phyloP scores from a whole-genome alignment of 2,888 invertebrate species.

The Agrotis exclamationis region DNA sequence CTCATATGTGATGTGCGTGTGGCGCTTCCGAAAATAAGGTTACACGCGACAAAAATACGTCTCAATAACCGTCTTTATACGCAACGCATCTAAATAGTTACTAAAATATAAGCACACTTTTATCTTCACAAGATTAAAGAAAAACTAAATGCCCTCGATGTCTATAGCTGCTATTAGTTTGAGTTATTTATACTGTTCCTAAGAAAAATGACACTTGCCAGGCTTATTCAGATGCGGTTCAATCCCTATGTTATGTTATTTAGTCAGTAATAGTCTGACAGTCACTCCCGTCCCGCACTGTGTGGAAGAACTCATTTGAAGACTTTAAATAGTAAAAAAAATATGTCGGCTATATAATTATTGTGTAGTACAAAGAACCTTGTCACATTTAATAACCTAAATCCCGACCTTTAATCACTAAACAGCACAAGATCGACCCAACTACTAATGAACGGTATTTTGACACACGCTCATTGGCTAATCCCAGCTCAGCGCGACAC shows the following conservation, averaged over 20 bases:
- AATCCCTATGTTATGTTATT: too few relatives aligned
- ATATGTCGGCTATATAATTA: not conserved
- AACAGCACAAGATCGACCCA: constrained; percentile 31
- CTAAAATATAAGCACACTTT: too few relatives aligned
- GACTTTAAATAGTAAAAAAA: too few relatives aligned
- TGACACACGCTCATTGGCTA: constrained; percentile 52
- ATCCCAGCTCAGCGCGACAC: constrained; percentile 59
- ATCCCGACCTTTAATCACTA: not conserved
- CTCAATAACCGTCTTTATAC: not conserved
- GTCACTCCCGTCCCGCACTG: too few relatives aligned
- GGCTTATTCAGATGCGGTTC: too few relatives aligned
- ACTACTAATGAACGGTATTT: constrained; percentile 53
- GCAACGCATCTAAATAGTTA: not conserved
- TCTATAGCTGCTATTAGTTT: not conserved
- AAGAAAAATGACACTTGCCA: not conserved
- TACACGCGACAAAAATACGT: too few relatives aligned
- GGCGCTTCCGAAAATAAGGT: too few relatives aligned
- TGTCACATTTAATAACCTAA: not conserved
- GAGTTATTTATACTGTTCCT: not conserved
- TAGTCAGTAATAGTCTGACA: too few relatives aligned
- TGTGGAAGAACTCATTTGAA: too few relatives aligned
- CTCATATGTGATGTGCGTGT: too few relatives aligned
- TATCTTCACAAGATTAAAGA: not conserved
- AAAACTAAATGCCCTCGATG: not conserved
- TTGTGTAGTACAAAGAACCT: not conserved